Evolutionary conservation across 92 coral and sea anemone species (phyloP), one percentile per base, ranked within the genome.

Genomic region (Galaxea fascicularis): DNA sequence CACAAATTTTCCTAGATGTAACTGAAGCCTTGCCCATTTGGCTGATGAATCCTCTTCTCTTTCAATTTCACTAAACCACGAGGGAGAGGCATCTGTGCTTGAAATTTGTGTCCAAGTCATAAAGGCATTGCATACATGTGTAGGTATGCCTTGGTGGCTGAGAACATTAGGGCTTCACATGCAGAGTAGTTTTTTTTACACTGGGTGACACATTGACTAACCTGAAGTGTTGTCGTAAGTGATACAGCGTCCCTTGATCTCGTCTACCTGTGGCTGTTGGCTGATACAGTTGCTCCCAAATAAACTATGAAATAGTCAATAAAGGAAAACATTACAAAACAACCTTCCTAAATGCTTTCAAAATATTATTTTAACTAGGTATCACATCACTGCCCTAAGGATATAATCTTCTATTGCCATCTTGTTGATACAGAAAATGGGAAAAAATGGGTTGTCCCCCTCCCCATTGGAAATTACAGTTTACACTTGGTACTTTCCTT

Each of bases 111-210:
- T 49, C 91, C 93, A 90, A 24, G 74, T 56, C 88, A 90, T 87
- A 39, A 93, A 90, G 14, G 95, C 92, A 16, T 80, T 64, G 52
- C 90, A 88, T 21, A n/a, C n/a, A n/a, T n/a, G n/a, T n/a, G n/a
- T n/a, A 90, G 65, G 72, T 87, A 83, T 39, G 96, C 93, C 73
- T 90, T 90, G 15, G 92, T 90, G 28, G 93, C 77, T 3, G 92
- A 84, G 1, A 90, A 57, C 94, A 93, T 90, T 15, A 93, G 71
- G n/a, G 76, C 16, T 59, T 90, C 96, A 65, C 87, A 76, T 31
- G 80, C 72, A 16, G 82, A 70, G 65, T 83, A 90, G 72, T 90
- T 93, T 80, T 90, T 53, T 81, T 90, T 16, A 93, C 92, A 27
- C 71, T 75, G 25, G 82, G 26, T 44, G 83, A 67, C 21, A 93